phyloP scores from a whole-genome alignment of 2,888 invertebrate species.

The Platycnemis pennipes region DNA sequence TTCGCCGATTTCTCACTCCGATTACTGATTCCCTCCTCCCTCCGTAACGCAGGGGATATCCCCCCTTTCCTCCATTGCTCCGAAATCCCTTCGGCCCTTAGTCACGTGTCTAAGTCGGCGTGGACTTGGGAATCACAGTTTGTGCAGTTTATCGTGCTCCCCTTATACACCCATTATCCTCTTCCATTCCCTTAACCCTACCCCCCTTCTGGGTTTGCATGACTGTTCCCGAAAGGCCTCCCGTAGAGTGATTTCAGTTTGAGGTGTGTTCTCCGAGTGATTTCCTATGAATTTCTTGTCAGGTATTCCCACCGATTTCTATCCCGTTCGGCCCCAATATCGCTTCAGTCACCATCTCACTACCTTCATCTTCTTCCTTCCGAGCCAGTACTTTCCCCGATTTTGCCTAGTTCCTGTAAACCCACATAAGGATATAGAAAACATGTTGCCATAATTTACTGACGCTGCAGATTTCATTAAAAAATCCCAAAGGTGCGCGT shows the following conservation, averaged over 20 bases:
- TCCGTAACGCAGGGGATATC: background rate
- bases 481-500: too few species aligned
- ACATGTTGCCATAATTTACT: too few species aligned
- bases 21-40: conserved; percentile 44
- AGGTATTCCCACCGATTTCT: background rate
- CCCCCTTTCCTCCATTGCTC: background rate
- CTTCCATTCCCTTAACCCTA: background rate
- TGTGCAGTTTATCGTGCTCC: background rate
- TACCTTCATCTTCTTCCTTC: background rate
- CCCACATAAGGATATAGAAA: too few species aligned
- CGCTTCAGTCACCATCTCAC: background rate
- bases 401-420: background rate
- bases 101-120: background rate
- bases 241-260: background rate
- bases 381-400: background rate
- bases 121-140: conserved; percentile 28
- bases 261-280: conserved; percentile 49
- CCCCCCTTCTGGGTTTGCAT: background rate
- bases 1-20: conserved; percentile 37
- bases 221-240: conserved; percentile 30
- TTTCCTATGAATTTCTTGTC: conserved; percentile 18
- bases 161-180: background rate
- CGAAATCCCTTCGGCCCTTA: background rate
- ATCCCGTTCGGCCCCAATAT: background rate
- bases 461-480: too few species aligned